Evolutionary conservation across 1,140 invertebrate species (phyloP).

Genomic region (Drosophila ficusphila): DNA sequence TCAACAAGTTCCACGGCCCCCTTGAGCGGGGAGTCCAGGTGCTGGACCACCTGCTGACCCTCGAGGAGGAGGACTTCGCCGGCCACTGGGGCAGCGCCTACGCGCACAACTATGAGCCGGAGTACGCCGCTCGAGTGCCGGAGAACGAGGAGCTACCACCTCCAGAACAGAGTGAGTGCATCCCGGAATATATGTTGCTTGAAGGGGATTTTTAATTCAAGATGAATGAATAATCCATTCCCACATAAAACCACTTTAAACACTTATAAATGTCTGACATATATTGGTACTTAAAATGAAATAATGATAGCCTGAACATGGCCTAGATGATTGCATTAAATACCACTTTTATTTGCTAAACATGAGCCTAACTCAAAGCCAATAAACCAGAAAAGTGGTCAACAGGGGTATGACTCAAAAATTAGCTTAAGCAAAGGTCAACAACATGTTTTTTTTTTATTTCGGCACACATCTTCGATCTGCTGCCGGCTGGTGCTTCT

Average conservation of each 20-base stretch:
- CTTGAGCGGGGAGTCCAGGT: constrained; percentile 84
- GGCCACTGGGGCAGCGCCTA: constrained; percentile 83
- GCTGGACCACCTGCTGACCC: constrained; percentile 85
- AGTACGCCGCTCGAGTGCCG: constrained; percentile 57
- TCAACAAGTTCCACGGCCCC: constrained; percentile 84
- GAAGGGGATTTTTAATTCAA: no score
- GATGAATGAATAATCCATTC: no score
- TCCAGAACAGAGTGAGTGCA: constrained; percentile 68
- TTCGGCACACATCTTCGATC: constrained; percentile 40
- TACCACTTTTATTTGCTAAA: background rate
- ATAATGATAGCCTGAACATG: background rate
- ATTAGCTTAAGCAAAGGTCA: constrained; percentile 54
- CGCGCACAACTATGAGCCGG: constrained; percentile 79
- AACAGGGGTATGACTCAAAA: constrained; percentile 20
- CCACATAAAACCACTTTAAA: no score
- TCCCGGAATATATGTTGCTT: no score
- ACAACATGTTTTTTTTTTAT: constrained; percentile 58
- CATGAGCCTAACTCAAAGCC: background rate
- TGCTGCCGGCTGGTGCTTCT: constrained; percentile 26
- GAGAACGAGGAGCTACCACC: constrained; percentile 71
- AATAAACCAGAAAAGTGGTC: constrained; percentile 4
- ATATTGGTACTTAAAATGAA: background rate
- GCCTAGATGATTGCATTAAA: no score
- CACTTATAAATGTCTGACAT: no score
- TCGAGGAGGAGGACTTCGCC: constrained; percentile 84